Conservation (phyloP, 2,888 invertebrate species). For the Dorcus hopei region DNA sequence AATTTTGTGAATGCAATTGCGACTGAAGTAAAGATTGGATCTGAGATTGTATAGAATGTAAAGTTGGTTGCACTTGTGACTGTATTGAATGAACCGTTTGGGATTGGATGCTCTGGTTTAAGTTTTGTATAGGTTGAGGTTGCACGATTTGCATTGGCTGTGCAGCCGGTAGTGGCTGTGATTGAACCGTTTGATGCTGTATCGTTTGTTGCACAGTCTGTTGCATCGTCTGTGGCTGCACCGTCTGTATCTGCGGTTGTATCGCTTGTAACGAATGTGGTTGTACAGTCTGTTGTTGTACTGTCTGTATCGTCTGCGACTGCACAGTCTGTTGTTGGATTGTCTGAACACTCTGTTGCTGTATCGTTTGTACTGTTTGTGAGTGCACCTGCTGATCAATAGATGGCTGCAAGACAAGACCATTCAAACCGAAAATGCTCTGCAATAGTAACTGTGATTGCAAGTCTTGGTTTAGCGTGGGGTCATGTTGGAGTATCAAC, state of each 20-base stretch:
- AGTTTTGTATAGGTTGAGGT: constrained; percentile 42
- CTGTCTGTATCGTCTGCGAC: constrained; percentile 48
- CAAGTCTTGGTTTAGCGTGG: constrained; percentile 56
- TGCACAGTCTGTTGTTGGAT: constrained; percentile 49
- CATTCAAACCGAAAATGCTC: constrained; percentile 46
- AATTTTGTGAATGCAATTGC: constrained; percentile 19
- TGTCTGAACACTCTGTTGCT: constrained; percentile 48
- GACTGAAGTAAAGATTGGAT: constrained; percentile 24
- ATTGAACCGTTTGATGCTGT: constrained; percentile 43
- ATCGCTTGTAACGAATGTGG: constrained; percentile 39
- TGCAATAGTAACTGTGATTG: constrained; percentile 49
- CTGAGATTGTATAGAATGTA: constrained; percentile 20
- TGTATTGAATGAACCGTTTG: constrained; percentile 22
- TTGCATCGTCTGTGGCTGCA: constrained; percentile 38
- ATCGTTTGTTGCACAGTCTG: constrained; percentile 42
- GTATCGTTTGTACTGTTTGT: constrained; percentile 49
- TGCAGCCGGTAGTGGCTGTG: constrained; percentile 38
- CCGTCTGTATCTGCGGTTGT: constrained; percentile 29
- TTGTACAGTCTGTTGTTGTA: constrained; percentile 48
- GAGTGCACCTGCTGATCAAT: constrained; percentile 47
- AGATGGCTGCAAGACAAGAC: constrained; percentile 45
- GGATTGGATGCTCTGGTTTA: constrained; percentile 27
- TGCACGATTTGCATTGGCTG: constrained; percentile 46
- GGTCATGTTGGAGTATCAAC: constrained; percentile 63
- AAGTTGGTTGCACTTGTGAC: constrained; percentile 20